Percentiles rank a stretch among this genome's conserved stretches.
Conservation (phyloP, 2,113 vertebrate genomes). For the Epinephelus moara region DNA sequence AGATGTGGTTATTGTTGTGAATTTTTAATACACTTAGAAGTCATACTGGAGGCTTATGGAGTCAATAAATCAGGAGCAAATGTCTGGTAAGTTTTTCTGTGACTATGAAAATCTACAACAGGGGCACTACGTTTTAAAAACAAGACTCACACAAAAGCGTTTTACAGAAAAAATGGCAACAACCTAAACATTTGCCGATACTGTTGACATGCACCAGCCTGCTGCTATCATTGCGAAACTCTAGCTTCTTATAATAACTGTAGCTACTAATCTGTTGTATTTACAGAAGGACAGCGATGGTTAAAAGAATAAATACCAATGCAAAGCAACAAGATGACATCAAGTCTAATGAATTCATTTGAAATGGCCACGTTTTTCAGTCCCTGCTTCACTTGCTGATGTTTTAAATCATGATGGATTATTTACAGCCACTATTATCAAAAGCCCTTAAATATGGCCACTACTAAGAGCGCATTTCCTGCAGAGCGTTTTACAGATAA, state of each 20-base stretch:
- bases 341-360: background rate
- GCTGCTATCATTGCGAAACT: background rate
- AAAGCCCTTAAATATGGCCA: background rate
- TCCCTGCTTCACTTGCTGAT: background rate
- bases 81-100: background rate
- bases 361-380: background rate
- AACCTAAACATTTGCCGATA: background rate
- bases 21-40: constrained; percentile 14
- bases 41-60: constrained; percentile 3
- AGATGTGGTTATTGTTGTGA: constrained; percentile 16
- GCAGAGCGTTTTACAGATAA: background rate
- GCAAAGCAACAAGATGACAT: background rate
- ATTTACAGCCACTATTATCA: background rate
- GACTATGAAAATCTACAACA: too few relatives aligned
- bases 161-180: background rate
- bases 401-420: background rate
- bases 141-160: background rate
- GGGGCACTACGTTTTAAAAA: background rate
- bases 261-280: background rate
- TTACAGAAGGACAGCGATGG: background rate
- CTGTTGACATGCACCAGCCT: background rate
- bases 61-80: constrained; percentile 15
- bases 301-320: background rate
- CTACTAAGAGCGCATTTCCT: background rate
- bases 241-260: background rate